A percentile compares a stretch with the other conserved stretches of the same genome.
These are phyloP conservation scores for Chrysolophus pictus DNA, from an alignment of 2,797 vertebrate genomes.

Conservation along the genomic window DNA sequence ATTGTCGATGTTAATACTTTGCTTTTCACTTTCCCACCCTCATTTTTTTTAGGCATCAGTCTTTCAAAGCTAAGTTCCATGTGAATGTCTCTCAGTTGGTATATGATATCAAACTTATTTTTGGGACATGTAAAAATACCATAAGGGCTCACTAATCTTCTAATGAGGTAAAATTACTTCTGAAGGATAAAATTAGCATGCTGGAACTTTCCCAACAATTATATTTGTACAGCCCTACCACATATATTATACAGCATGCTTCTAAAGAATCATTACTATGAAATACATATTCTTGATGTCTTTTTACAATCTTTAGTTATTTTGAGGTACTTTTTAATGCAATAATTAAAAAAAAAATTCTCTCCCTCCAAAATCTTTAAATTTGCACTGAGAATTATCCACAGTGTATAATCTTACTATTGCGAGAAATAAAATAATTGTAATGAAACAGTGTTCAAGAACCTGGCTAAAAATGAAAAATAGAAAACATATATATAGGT, in stretches of 20 bases:
- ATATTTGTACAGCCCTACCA: background rate
- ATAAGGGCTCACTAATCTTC: slow-evolving; percentile 33
- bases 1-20: background rate
- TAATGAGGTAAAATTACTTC: slow-evolving; percentile 66
- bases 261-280: background rate
- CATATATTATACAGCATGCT: background rate
- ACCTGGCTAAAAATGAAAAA: background rate
- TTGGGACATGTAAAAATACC: slow-evolving; percentile 31
- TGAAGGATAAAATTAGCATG: slow-evolving; percentile 54
- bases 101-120: slow-evolving; percentile 57
- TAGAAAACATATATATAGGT: background rate
- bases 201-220: slow-evolving; percentile 31
- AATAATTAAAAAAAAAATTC: background rate
- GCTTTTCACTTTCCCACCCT: background rate
- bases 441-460: background rate
- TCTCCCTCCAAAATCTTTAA: rapidly evolving
- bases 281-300: background rate
- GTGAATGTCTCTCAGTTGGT: slow-evolving; percentile 1
- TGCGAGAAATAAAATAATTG: background rate
- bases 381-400: background rate
- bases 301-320: background rate
- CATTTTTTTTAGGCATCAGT: background rate
- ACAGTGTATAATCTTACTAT: background rate
- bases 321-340: background rate
- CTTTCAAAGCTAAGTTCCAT: background rate